Conservation (phyloP, 1,140 invertebrate species). For the Pollicipes pollicipes region DNA sequence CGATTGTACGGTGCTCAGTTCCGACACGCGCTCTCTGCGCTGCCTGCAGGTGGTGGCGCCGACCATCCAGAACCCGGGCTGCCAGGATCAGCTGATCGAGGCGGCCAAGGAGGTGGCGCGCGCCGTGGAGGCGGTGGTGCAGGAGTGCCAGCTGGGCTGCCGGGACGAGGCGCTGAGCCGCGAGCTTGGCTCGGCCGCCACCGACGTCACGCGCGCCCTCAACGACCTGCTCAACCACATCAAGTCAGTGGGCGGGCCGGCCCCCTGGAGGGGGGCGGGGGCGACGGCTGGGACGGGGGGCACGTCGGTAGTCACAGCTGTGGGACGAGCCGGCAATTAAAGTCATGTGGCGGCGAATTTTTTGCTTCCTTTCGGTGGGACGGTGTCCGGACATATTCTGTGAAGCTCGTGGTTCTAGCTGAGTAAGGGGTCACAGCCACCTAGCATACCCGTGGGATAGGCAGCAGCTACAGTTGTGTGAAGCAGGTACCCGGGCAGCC, state of each 20-base stretch:
- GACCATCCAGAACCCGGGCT: slow-evolving; percentile 68
- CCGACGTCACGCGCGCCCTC: slow-evolving; percentile 71
- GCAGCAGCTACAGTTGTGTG: too few relatives aligned
- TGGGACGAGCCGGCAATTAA: too few relatives aligned
- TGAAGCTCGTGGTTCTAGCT: too few relatives aligned
- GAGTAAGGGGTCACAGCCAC: too few relatives aligned
- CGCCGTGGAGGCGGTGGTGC: slow-evolving; percentile 77
- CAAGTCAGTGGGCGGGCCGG: slow-evolving; percentile 29
- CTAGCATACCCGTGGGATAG: too few relatives aligned
- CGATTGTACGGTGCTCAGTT: too few relatives aligned
- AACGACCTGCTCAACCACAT: slow-evolving; percentile 83
- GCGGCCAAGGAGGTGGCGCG: slow-evolving; percentile 82
- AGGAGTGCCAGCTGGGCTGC: slow-evolving; percentile 56
- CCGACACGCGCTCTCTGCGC: too few relatives aligned
- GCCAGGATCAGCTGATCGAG: slow-evolving; percentile 80
- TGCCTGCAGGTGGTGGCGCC: slow-evolving; percentile 35
- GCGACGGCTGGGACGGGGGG: slow-evolving; percentile 19
- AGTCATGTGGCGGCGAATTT: too few relatives aligned
- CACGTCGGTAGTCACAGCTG: too few relatives aligned
- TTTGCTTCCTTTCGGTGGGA: too few relatives aligned
- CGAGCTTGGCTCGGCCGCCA: slow-evolving; percentile 65
- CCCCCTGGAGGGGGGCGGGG: slow-evolving; percentile 11
- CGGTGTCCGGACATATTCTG: too few relatives aligned
- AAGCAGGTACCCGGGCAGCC: too few relatives aligned
- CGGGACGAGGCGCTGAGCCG: slow-evolving; percentile 44